Percentiles rank a stretch among this genome's conserved stretches.
Conservation (phyloP, 2,888 invertebrate species). For the Eupeodes latifasciatus region DNA sequence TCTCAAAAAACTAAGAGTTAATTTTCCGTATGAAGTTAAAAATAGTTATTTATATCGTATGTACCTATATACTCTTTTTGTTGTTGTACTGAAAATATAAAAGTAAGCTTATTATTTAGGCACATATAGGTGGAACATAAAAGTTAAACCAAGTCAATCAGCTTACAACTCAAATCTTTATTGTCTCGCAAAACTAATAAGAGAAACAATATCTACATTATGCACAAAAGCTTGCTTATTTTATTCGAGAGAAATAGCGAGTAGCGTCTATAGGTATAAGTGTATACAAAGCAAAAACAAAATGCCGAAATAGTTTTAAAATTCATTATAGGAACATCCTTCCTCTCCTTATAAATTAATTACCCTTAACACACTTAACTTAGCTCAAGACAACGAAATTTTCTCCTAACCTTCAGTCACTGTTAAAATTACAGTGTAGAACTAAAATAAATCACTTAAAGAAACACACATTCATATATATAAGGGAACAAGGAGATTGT, state of each 20-base stretch:
- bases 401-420: slow-evolving; percentile 4
- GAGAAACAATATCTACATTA: neutral
- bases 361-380: slow-evolving; percentile 45
- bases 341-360: slow-evolving; percentile 62
- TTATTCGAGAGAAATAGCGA: no score
- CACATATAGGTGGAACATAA: no score
- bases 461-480: slow-evolving; percentile 4
- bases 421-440: neutral
- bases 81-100: no score
- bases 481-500: neutral
- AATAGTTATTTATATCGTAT: no score
- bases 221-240: neutral
- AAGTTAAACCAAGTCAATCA: no score
- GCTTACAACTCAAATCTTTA: neutral
- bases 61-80: no score
- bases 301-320: slow-evolving; percentile 61
- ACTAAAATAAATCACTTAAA: neutral
- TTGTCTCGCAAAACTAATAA: neutral
- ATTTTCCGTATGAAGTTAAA: no score
- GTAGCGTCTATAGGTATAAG: no score
- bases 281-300: neutral
- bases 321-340: slow-evolving; percentile 45
- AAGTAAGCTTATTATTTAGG: no score
- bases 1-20: no score
- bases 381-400: slow-evolving; percentile 49